Evolutionary conservation across 2,113 vertebrate genomes (phyloP), one percentile per base, ranked within the genome.

Genomic region (Periophthalmus modestus): DNA sequence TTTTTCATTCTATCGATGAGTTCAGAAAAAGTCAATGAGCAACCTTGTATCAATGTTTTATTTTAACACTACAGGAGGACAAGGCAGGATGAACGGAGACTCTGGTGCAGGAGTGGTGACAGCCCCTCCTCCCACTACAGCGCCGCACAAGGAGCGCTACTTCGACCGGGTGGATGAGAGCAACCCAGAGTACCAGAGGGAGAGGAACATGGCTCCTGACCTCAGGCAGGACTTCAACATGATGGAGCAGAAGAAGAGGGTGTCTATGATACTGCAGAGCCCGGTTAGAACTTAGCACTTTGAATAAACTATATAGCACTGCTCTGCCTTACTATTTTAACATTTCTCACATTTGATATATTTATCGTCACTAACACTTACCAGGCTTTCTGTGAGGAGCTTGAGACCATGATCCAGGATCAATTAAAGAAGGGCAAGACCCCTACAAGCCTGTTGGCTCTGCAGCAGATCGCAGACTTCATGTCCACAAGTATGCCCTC

Each of bases 221-320:
- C 95, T 99, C 69, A 94, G 97, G 68, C 98, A 99, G 88, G 98
- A 99, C 91, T 99, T 99, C 87, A 99, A 99, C 84, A 99, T 99
- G 97, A 99, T 99, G 98, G 98, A 99, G 82, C 98, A 99, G 77
- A 96, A 95, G 86, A 99, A 99, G 89, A 94, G 98, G 75, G 98
- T 99, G n/a, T 99, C 98, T 85, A 98, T 99, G 97, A 99, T 99
- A 52, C 95, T 99, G 54, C 98, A 99, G 73, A 99, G 98, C 68
- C 98, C 98, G 3, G 98, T 99, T 90, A 96, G 95, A 85, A 61
- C 39, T 39, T 10, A 61, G 68, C 43, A 19, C 19, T 80, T 28
- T 43, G 39, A 43, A 43, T 43, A 10, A 43, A 10, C 39, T 43
- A 43, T 43, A 43, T 43, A 43, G 9, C 39, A 10, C 39, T 43